Percentiles rank a stretch among this genome's conserved stretches.
These are phyloP conservation scores for Phania funesta DNA, from an alignment of 2,888 invertebrate genomes.

Conservation along the genomic window DNA sequence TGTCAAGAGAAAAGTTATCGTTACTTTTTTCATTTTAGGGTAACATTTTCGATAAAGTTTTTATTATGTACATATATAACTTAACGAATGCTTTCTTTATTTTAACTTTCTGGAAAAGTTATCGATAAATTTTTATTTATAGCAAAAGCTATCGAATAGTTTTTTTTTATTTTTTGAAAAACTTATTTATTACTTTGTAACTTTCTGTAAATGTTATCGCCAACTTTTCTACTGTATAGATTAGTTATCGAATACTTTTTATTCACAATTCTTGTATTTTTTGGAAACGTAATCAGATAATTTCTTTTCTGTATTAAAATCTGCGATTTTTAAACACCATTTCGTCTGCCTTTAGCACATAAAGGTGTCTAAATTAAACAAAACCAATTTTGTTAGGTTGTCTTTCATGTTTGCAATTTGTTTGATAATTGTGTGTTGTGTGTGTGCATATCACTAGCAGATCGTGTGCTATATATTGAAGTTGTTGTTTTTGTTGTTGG, in stretches of 20 bases:
- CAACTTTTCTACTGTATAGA: too few species aligned
- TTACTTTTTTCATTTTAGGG: background rate
- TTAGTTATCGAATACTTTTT: background rate
- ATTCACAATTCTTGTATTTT: background rate
- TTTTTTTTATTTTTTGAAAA: too few species aligned
- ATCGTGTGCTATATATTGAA: conserved; percentile 3
- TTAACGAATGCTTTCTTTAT: background rate
- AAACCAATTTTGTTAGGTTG: background rate
- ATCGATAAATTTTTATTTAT: background rate
- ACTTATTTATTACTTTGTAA: too few species aligned
- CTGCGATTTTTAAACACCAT: too few species aligned
- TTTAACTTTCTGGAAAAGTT: background rate
- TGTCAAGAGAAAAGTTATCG: background rate
- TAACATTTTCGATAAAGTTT: too few species aligned
- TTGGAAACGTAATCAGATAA: background rate
- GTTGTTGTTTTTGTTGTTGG: background rate
- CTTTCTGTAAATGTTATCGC: too few species aligned
- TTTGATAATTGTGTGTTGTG: conserved; percentile 3
- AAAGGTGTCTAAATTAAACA: conserved; percentile 18
- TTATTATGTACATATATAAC: too few species aligned
- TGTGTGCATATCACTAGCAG: background rate
- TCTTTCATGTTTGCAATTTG: conserved; percentile 24
- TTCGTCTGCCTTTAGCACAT: too few species aligned
- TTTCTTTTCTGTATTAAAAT: background rate
- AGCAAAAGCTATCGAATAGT: too few species aligned